Percentiles rank a stretch among this genome's conserved stretches.
Conservation (phyloP, 2,888 invertebrate genomes). For the Pocota personata region DNA sequence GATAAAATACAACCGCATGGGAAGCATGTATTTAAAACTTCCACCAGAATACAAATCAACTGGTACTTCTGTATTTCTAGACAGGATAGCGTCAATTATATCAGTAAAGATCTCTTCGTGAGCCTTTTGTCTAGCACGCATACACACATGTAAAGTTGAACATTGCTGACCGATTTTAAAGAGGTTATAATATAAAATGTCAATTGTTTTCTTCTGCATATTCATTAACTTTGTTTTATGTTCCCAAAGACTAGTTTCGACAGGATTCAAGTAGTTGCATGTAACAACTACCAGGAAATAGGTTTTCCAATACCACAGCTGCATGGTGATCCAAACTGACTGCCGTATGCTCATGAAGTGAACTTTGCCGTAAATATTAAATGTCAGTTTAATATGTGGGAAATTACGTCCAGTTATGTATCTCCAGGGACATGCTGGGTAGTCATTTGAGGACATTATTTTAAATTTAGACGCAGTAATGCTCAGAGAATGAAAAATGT, state of each 20-base stretch:
- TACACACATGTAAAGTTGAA: neutral
- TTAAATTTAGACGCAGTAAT: neutral
- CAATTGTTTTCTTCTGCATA: neutral
- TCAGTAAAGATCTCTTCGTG: neutral
- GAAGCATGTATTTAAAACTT: neutral
- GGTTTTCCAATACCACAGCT: neutral
- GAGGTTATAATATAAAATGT: neutral
- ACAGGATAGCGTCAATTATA: neutral
- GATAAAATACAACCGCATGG: neutral
- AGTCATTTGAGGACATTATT: neutral
- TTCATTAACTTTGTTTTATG: neutral
- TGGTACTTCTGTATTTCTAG: too few relatives aligned
- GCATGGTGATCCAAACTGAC: neutral
- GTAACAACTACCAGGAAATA: neutral
- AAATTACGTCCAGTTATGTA: neutral
- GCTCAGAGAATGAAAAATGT: too few relatives aligned
- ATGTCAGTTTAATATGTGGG: neutral
- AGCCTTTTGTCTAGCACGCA: neutral
- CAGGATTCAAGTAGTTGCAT: neutral
- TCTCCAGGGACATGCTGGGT: neutral
- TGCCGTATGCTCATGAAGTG: neutral
- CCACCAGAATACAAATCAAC: neutral
- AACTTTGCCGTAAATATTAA: neutral
- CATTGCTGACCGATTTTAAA: accelerated
- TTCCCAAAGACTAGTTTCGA: neutral